Percentiles rank a stretch among this genome's conserved stretches.
These are phyloP conservation scores for Temnopleurus reevesii DNA, from an alignment of 53 echinoderm and acorn worm species.

Conservation along the genomic window DNA sequence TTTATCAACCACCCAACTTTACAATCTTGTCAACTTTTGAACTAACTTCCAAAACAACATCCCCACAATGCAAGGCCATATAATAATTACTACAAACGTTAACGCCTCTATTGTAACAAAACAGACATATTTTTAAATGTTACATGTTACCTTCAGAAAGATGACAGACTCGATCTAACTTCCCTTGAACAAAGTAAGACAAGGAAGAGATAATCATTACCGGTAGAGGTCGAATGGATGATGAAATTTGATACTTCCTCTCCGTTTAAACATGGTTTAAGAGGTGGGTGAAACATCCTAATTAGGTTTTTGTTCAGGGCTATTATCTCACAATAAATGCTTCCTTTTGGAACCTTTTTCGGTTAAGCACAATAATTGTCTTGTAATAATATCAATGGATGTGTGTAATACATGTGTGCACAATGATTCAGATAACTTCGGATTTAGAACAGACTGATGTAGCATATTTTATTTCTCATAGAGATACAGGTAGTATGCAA, in stretches of 20 bases:
- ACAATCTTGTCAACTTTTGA: no score
- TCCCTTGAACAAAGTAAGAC: conserved; percentile 3
- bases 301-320: background rate
- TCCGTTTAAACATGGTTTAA: background rate
- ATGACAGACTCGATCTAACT: no score
- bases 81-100: no score
- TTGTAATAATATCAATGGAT: background rate
- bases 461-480: background rate
- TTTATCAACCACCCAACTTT: no score
- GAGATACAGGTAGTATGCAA: background rate
- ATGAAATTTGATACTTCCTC: conserved; percentile 48
- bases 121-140: no score
- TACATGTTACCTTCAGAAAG: no score
- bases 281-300: background rate
- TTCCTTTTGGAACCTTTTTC: background rate
- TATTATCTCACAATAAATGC: conserved; percentile 1
- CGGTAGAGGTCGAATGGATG: background rate
- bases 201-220: conserved; percentile 12
- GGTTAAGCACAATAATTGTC: background rate
- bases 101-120: no score
- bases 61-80: no score
- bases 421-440: background rate
- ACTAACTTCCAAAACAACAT: no score
- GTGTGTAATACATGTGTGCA: background rate
- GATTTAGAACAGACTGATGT: background rate